Evolutionary conservation across 2,888 invertebrate species (phyloP), one percentile per base, ranked within the genome.

Genomic region (Didymodactylos carnosus): DNA sequence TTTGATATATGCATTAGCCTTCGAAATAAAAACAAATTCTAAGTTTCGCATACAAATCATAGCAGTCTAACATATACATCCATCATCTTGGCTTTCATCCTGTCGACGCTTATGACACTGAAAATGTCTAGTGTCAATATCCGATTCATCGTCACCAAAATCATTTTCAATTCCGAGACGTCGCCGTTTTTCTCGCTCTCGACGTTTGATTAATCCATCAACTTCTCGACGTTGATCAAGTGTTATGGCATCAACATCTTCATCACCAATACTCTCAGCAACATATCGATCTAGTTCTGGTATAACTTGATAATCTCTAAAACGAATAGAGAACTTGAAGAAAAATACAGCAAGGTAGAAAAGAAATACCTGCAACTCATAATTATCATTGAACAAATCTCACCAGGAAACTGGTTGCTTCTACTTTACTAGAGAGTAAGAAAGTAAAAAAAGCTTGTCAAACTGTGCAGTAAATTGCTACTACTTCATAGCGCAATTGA

Each of bases 211-310:
- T 77, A 89, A 91, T 51, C 88, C 86, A 84, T 98, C 98, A n/a
- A 94, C 98, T 0, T 91, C 92, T 40, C 87, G 85, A 2, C 98
- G 88, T 73, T 91, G 94, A 69, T 87, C 88, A 76, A 90, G 88
- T 0, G 94, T 93, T 83, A 99, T 82, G 75, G 91, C 91, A 80
- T 82, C 82, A 6, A 90, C 92, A 70, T 91, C 90, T 0, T 80
- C 82, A 76, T 91, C 90, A 80, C 95, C 95, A 78, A 97, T 82
- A 77, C 89, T 87, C 76, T 89, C 89, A 0, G 87, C 87, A 82
- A 97, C 97, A 81, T 95, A 98, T 39, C 88, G 88, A 85, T 98
- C 98, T 80, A 99, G 84, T 43, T 89, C 93, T 49, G 97, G 92
- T 88, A 95, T 93, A 3, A 91, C 88, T 4, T 93, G 93, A 84